phyloP scores from a whole-genome alignment of 1,140 invertebrate genomes.

The Danaus plexippus region DNA sequence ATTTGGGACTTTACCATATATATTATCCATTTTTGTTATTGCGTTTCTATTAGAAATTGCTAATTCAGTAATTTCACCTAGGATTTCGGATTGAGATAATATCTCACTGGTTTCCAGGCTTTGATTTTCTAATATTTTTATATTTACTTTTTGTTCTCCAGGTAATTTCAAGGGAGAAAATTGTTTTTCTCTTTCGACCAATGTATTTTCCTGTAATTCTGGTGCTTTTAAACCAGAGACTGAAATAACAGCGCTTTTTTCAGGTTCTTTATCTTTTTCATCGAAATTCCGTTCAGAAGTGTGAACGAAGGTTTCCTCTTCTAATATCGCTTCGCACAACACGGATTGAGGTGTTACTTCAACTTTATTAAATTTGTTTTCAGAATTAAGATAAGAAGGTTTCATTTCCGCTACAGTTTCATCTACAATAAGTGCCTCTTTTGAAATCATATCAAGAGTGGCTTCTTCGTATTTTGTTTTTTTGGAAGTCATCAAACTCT shows the following conservation, averaged over 20 bases:
- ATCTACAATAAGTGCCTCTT: conserved; percentile 41
- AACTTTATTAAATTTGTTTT: conserved; percentile 12
- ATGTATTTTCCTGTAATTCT: conserved; percentile 38
- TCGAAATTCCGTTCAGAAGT: conserved; percentile 32
- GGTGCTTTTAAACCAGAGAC: conserved; percentile 37
- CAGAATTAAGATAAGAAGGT: conserved; percentile 23
- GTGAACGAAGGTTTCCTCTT: conserved; percentile 48
- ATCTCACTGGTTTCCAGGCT: conserved; percentile 46
- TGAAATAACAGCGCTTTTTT: conserved; percentile 29
- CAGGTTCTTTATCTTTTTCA: conserved; percentile 12
- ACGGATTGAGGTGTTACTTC: conserved; percentile 26
- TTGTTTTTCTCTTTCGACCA: conserved; percentile 40
- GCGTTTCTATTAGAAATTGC: conserved; percentile 34
- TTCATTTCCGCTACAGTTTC: conserved; percentile 34
- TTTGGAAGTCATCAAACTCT: conserved; percentile 27
- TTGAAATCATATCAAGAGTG: conserved; percentile 33
- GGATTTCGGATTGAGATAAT: conserved; percentile 45
- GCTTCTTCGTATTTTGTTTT: conserved; percentile 27
- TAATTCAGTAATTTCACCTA: conserved; percentile 26
- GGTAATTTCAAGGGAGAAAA: conserved; percentile 26
- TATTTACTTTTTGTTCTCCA: conserved; percentile 38
- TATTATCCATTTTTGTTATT: conserved; percentile 41
- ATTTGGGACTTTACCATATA: conserved; percentile 51
- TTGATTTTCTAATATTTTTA: conserved; percentile 31
- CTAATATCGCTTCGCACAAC: conserved; percentile 39